Evolutionary conservation across 2,797 vertebrate species (phyloP), one percentile per base, ranked within the genome.

Genomic region (Pseudochaenichthys georgianus): DNA sequence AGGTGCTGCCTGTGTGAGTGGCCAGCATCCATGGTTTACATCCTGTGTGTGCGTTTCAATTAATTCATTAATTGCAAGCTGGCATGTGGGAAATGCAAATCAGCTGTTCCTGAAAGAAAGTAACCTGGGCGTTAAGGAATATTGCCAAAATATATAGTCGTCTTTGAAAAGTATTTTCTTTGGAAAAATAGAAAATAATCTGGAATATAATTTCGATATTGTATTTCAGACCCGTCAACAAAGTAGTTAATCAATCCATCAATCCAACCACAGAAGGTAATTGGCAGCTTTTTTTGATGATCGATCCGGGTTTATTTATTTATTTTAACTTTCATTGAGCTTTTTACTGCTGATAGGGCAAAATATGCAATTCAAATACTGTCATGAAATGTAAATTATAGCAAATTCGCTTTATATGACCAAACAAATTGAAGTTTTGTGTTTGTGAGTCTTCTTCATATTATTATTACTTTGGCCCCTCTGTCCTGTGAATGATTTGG

Each of bases 1-100:
- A 93, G 92, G 91, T 93, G 92, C 90, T 90, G 82, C 83, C 76
- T 89, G 84, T 89, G 59, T 87, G 86, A 92, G 87, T 84, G 87
- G 88, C 85, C 23, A 82, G 75, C 77, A 73, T 89, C 88, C 89
- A 85, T 77, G 60, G 71, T 85, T 85, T 77, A 74, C 74, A 84
- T 82, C 83, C 83, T 89, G 77, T 51, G 52, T 81, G 23, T 2
- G 0, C 64, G 54, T 48, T 28, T 28, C 28, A 28, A 38, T 38
- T 38, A 38, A 38, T 38, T 8, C 4, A 38, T 38, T 38, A 38
- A 38, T 38, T 38, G 34, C 6, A 38, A 38, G 34, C 21, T 54
- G 28, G 52, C 58, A 57, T 69, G 55, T 67, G 23, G 23, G n/a
- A 64, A 57, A 73, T 80, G 73, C 73, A 77, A 62, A 82, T 79